Evolutionary conservation across 2,797 vertebrate genomes (phyloP), one percentile per base, ranked within the genome.

Genomic region (Sebastiscus albofasciatus): DNA sequence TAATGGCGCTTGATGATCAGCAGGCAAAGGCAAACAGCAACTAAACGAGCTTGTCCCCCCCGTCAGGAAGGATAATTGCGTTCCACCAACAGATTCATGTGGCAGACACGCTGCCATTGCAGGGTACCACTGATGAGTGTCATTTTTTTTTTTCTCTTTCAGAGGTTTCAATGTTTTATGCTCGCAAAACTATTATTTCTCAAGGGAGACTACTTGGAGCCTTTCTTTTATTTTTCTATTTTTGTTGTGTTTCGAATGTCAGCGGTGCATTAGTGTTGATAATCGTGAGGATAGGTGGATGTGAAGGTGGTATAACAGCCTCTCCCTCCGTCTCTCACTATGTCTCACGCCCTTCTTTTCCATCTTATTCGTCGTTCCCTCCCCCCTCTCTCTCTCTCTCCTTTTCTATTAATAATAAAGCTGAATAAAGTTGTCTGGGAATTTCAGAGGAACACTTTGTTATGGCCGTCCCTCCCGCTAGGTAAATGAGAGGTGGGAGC

Each of bases 1-100:
- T 93, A 94, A 93, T 90, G 85, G 77, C 24, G 82, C 80, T 79
- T 84, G 86, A 90, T 89, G 82, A 95, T 93, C 90, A 91, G 90
- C 84, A 62, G 85, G 89, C 84, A 84, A 90, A 92, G 84, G 88
- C 92, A 95, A 92, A 95, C 89, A 79, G 86, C 84, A 87, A 83
- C 87, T 91, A 90, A 93, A 91, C 49, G 82, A 90, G 81, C 61
- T 36, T 65, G 66, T n/a, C 64, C 34, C 83, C 84, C 83, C 86
- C 62, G n/a, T 85, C 91, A 90, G 86, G 84, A 79, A 82, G 86
- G 83, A 91, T 94, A 93, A 93, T 95, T 88, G 90, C 88, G 75
- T 88, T 89, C 92, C 88, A 81, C 83, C 72, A 87, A 79, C 91
- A 86, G 84, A 89, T 88, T 90, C 76, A 79, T 89, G 90, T 89